phyloP scores from a whole-genome alignment of 2,797 vertebrate species.

The Macrochelys suwanniensis region DNA sequence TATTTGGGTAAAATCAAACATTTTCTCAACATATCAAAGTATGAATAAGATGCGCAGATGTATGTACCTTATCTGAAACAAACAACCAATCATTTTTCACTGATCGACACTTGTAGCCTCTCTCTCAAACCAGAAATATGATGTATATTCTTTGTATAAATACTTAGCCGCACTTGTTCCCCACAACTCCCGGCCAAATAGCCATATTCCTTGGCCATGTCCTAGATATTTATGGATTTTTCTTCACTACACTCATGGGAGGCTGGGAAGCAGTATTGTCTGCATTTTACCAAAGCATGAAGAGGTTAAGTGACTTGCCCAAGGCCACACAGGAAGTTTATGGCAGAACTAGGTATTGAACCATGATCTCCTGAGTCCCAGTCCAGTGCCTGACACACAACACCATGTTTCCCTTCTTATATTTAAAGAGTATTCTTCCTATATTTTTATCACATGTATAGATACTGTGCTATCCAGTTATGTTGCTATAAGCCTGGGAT shows the following conservation, averaged over 20 bases:
- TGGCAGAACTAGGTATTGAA: background rate
- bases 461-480: rapidly evolving
- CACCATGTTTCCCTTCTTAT: rapidly evolving
- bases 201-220: background rate
- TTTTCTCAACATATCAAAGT: background rate
- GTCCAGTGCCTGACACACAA: background rate
- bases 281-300: background rate
- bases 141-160: background rate
- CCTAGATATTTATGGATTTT: background rate
- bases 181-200: background rate
- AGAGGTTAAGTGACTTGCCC: rapidly evolving
- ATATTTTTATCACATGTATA: background rate
- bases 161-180: background rate
- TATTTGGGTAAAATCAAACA: background rate
- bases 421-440: background rate
- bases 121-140: background rate
- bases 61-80: background rate
- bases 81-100: background rate
- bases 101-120: background rate
- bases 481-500: background rate
- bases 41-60: background rate
- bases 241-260: background rate
- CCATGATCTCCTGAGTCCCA: background rate
- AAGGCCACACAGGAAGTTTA: background rate
- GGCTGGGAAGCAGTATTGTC: background rate